Evolutionary conservation across 1,140 invertebrate genomes (phyloP).

Genomic region (Zaprionus davidi): DNA sequence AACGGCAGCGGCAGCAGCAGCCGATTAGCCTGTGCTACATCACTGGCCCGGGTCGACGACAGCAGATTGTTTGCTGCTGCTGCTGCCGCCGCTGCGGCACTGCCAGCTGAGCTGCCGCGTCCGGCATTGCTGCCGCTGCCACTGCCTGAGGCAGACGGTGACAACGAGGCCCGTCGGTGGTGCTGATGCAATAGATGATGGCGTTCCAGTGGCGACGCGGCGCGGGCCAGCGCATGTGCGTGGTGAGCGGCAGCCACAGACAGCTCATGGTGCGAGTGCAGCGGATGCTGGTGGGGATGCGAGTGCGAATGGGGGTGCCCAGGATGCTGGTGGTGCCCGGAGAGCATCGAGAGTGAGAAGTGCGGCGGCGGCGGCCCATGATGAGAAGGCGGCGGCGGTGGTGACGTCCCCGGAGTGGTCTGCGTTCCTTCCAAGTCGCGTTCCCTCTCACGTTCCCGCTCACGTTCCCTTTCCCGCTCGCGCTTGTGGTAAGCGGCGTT

Average conservation of each 20-base stretch:
- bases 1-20: constrained; percentile 86
- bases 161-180: constrained; percentile 71
- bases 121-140: constrained; percentile 45
- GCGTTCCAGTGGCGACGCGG: constrained; percentile 74
- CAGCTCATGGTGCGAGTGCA: constrained; percentile 73
- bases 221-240: constrained; percentile 66
- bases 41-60: constrained; percentile 84
- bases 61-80: constrained; percentile 64
- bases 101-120: constrained; percentile 54
- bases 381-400: constrained; percentile 43
- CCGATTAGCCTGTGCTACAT: constrained; percentile 74
- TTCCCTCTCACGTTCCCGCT: constrained; percentile 50
- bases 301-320: constrained; percentile 59
- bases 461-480: constrained; percentile 50
- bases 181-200: constrained; percentile 78
- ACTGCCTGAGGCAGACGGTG: constrained; percentile 57
- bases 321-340: constrained; percentile 64
- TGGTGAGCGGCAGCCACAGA: constrained; percentile 61
- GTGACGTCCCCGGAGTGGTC: constrained; percentile 34
- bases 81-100: constrained; percentile 4
- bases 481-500: constrained; percentile 43
- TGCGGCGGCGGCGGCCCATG: constrained; percentile 66
- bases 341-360: constrained; percentile 60
- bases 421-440: constrained; percentile 29
- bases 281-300: constrained; percentile 62